Evolutionary conservation across 2,797 vertebrate genomes (phyloP), one percentile per base, ranked within the genome.

Genomic region (Pangasius sanitwongsei): DNA sequence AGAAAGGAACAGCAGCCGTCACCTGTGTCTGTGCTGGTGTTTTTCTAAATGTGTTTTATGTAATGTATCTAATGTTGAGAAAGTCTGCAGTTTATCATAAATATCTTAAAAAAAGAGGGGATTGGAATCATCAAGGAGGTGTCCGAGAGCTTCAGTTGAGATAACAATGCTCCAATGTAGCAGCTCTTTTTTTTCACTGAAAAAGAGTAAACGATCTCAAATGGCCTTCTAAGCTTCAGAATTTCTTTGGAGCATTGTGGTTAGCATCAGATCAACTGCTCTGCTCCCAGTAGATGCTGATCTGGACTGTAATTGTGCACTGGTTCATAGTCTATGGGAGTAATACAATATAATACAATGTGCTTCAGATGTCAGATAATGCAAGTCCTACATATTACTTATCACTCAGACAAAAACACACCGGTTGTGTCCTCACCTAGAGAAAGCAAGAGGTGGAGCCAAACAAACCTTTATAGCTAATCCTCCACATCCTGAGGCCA

Each of bases 391-490:
- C 83, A 41, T 85, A 86, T 72, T 59, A 20, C 25, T 78, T 25
- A 34, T 80, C 82, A 59, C 53, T n/a, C 55, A 63, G 44, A 87
- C 86, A 87, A 87, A 87, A 13, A 57, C 53, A 57, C 7, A 78
- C 59, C 55, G 55, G 18, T 28, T 59, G 59, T 50, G 28, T 12
- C 69, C 86, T 57, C 18, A 57, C 65, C 86, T 63, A 37, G 67
- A 70, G 65, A 83, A 86, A 77, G 15, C 55, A 82, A 86, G 72
- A 90, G 91, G 92, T 67, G 91, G 90, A 87, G 87, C 82, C 41
- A 34, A 41, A 28, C n/a, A 69, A 67, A 67, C 59, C 85, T 91
- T 93, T 93, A 93, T 91, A 93, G 86, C 15, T 57, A 84, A 61
- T 31, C 18, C 65, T 55, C 23, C 28, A 44, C 18, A 37, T 41